phyloP scores from a whole-genome alignment of 2,113 vertebrate species.

The Verasper variegatus region DNA sequence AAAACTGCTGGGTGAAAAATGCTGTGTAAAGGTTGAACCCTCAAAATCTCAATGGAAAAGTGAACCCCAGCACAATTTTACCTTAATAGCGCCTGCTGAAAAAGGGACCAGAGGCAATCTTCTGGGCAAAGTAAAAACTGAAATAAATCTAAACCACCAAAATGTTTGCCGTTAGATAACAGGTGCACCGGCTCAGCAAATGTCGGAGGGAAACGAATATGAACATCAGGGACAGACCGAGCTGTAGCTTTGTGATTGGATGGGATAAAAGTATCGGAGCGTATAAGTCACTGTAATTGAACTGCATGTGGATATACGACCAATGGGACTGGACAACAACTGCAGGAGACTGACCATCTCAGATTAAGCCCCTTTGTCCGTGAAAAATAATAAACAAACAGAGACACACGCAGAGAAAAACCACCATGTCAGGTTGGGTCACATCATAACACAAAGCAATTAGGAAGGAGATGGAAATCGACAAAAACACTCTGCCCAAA shows the following conservation, averaged over 20 bases:
- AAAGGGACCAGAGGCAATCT: not conserved
- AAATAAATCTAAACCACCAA: constrained; percentile 2
- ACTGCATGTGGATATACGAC: constrained; percentile 6
- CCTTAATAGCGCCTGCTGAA: constrained; percentile 10
- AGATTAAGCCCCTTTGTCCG: constrained; percentile 33
- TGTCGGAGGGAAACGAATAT: constrained; percentile 10
- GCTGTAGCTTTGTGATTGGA: constrained; percentile 17
- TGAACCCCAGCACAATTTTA: constrained; percentile 11
- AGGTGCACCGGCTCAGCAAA: constrained; percentile 23
- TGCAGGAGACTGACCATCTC: not conserved
- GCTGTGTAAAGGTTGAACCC: not conserved
- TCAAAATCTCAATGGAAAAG: not conserved
- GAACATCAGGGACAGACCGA: constrained; percentile 15
- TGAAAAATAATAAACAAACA: constrained; percentile 1
- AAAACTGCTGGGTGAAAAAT: not conserved
- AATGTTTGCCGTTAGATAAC: constrained; percentile 13
- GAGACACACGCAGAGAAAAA: constrained; percentile 4
- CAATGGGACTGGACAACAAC: constrained; percentile 1
- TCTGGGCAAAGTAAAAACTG: not conserved
- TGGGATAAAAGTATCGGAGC: constrained; percentile 8
- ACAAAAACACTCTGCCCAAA: not conserved
- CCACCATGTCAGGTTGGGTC: constrained; percentile 5
- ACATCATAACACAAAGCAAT: constrained; percentile 18
- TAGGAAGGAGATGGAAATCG: constrained; percentile 19
- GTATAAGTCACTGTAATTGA: constrained; percentile 30